These are phyloP conservation scores for Saccostrea echinata DNA, from an alignment of 1,140 invertebrate species.

Conservation along the genomic window DNA sequence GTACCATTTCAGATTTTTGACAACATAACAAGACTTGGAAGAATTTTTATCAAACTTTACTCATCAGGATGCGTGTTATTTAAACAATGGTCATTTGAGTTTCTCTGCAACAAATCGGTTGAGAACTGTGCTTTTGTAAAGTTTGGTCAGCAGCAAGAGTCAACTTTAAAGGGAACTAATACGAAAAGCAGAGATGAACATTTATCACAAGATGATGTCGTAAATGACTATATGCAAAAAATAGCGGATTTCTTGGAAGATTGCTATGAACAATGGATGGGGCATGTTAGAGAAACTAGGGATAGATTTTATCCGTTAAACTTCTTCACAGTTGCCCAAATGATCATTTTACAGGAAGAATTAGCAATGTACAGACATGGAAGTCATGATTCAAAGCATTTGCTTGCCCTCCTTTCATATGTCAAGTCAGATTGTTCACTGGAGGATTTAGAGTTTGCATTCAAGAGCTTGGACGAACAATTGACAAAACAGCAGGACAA, in stretches of 20 bases:
- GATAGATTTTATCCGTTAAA: not conserved
- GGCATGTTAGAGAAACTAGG: not conserved
- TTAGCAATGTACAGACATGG: not conserved
- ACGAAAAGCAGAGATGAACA: not conserved
- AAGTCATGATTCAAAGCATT: not conserved
- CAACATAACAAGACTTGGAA: not conserved
- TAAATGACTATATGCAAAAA: not conserved
- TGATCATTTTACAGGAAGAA: slow-evolving; percentile 5
- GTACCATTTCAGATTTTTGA: not conserved
- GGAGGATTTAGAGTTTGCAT: not conserved
- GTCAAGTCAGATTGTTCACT: not conserved
- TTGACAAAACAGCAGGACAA: not conserved
- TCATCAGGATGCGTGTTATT: not conserved
- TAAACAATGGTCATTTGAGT: not conserved
- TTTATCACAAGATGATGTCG: not conserved
- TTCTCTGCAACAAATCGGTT: not conserved
- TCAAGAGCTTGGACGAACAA: not conserved
- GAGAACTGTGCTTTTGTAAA: not conserved
- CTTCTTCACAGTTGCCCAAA: not conserved
- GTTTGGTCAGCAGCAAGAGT: not conserved
- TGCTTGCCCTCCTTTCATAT: not conserved
- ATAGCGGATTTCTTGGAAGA: not conserved
- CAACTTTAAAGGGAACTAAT: not conserved
- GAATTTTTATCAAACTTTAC: not conserved
- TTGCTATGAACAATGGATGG: not conserved